Evolutionary conservation across 2,888 invertebrate species (phyloP).

Genomic region (Cerastis rubricosa): DNA sequence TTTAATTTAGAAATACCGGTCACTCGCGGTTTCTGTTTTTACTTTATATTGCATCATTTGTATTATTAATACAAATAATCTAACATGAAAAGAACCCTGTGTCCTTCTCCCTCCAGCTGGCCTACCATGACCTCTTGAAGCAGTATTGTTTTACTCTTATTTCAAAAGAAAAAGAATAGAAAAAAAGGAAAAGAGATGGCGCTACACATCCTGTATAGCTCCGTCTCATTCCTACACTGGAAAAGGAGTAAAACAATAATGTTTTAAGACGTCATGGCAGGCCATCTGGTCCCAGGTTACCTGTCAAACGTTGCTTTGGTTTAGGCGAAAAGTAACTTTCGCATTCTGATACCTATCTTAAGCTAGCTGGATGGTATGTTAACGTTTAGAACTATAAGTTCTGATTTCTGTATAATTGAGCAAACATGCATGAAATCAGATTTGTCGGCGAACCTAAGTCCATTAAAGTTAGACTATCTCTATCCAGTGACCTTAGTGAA

Average conservation of each 20-base stretch:
- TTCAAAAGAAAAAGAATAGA: no score
- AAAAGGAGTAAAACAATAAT: no score
- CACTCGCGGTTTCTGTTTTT: background rate
- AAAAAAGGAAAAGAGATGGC: no score
- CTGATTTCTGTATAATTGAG: background rate
- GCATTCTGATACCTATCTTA: background rate
- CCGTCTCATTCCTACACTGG: no score
- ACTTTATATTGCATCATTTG: background rate
- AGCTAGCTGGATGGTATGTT: background rate
- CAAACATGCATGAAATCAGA: slow-evolving; percentile 2
- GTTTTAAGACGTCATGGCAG: no score
- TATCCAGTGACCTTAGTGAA: slow-evolving; percentile 49
- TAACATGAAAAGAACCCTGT: background rate
- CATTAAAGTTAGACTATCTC: slow-evolving; percentile 46
- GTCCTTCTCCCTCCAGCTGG: background rate
- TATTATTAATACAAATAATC: background rate
- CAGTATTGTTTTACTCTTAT: no score
- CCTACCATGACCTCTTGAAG: no score
- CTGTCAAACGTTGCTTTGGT: background rate
- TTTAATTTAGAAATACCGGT: background rate
- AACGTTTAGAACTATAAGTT: background rate
- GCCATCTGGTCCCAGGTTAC: background rate
- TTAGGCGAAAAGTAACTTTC: background rate
- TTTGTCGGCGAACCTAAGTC: slow-evolving; percentile 31
- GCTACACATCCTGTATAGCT: no score